phyloP scores from a whole-genome alignment of 1,140 invertebrate species.

The Chironomus tepperi region DNA sequence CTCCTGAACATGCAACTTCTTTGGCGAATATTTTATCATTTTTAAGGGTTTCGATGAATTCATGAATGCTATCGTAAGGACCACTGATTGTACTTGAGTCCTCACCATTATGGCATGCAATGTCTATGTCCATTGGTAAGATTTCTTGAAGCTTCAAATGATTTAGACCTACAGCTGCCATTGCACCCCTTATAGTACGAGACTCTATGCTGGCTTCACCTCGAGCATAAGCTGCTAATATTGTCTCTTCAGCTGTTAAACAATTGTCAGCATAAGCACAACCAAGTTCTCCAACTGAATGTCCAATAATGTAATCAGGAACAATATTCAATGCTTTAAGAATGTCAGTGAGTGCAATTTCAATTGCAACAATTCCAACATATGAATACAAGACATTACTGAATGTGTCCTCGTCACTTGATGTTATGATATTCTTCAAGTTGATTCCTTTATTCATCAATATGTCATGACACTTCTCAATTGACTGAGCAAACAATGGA shows the following conservation, averaged over 20 bases:
- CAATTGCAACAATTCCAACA: conserved; percentile 81
- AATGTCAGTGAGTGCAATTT: conserved; percentile 76
- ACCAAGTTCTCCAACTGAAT: conserved; percentile 80
- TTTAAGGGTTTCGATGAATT: conserved; percentile 60
- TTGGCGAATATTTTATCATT: conserved; percentile 70
- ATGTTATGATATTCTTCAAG: conserved; percentile 69
- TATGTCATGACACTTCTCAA: conserved; percentile 60
- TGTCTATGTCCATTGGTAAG: conserved; percentile 61
- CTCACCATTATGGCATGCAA: conserved; percentile 77
- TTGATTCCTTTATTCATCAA: conserved; percentile 67
- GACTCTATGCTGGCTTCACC: conserved; percentile 75
- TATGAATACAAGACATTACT: conserved; percentile 81
- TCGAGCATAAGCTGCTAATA: conserved; percentile 73
- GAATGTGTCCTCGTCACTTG: conserved; percentile 60
- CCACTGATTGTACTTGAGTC: conserved; percentile 83
- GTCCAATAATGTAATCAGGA: conserved; percentile 75
- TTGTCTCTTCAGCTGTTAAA: conserved; percentile 73
- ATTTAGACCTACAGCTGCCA: conserved; percentile 71
- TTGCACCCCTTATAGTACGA: conserved; percentile 64
- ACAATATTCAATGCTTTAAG: conserved; percentile 61
- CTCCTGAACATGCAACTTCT: conserved; percentile 68
- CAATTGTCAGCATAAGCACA: conserved; percentile 85
- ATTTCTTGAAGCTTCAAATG: conserved; percentile 48
- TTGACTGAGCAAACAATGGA: conserved; percentile 60
- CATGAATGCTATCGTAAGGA: conserved; percentile 56